Base-by-base conservation (phyloP, 2,797 vertebrate species). In the Gadopsis marmoratus region DNA sequence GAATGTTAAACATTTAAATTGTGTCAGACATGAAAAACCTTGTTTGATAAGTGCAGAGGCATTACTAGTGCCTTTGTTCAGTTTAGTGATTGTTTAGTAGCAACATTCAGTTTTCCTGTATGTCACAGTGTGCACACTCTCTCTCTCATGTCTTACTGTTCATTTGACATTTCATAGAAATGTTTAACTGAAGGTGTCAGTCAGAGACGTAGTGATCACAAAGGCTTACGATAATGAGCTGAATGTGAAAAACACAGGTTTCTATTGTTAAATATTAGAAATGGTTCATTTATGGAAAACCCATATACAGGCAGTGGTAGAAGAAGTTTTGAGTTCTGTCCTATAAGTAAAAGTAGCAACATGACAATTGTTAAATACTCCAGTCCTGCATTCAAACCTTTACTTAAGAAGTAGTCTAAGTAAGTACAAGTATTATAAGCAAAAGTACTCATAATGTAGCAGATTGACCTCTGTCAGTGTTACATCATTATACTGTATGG, bases 1-100 rank as follows among this genome's bases (percentile, higher is more conserved):
- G 3, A 61, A 29, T 23, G 0, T 29, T 23, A 3, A 37, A 16
- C 41, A 31, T 17, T 48, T 26, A 66, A 58, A 21, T 47, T 11
- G 21, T 35, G 16, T 12, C 14, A 55, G 14, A 43, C 33, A 16
- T 45, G 43, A 45, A 45, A 13, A 17, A 5, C 43, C 43, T 45
- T 45, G 5, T 45, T 21, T 35, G 26, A 60, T 12, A 5, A 39
- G 58, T 29, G 0, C 23, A 29, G 53, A 4, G 7, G 9, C 35
- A 35, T 8, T 6, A 21, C 29, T 56, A 7, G 6, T 23, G 60
- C 43, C 19, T 78, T 72, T 71, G 35, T 53, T 29, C 54, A 71
- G 51, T 51, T 64, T 71, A n/a, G 51, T 21, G 23, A 56, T 19
- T 31, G 13, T 51, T 45, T 66, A n/a, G 54, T 12, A 21, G 9